A percentile compares a stretch with the other conserved stretches of the same genome.
Conservation (phyloP, 1,140 invertebrate species). For the Steinernema khuongi region DNA sequence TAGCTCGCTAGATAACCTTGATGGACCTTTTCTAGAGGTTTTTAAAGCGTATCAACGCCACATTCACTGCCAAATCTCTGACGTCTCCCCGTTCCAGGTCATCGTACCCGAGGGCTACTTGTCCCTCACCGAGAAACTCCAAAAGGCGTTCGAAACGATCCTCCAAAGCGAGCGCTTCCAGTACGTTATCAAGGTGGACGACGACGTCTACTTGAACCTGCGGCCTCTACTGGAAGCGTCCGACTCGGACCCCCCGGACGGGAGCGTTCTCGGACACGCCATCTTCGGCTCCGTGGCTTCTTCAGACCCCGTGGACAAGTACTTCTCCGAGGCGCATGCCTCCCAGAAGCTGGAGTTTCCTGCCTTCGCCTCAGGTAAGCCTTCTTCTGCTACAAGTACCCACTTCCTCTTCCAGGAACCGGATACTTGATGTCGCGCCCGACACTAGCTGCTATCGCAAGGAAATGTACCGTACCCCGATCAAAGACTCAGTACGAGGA, state of each 20-base stretch:
- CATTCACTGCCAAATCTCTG: no score
- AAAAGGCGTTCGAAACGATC: not conserved
- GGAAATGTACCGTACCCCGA: not conserved
- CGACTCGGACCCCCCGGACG: not conserved
- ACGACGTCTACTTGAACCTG: conserved; percentile 1
- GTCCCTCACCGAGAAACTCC: not conserved
- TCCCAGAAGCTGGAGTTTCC: not conserved
- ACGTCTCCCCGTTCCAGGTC: not conserved
- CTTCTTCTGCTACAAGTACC: not conserved
- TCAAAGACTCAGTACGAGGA: not conserved
- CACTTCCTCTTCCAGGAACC: not conserved
- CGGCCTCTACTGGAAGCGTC: not conserved
- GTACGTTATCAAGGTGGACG: not conserved
- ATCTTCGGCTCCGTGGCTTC: not conserved
- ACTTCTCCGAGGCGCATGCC: not conserved
- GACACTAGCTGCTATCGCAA: not conserved
- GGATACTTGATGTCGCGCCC: not conserved
- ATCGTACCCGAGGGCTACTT: not conserved
- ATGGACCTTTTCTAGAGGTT: no score
- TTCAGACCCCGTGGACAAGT: conserved; percentile 3
- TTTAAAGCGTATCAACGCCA: no score
- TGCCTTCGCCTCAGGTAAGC: not conserved
- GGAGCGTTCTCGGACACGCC: not conserved
- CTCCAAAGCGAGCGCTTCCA: not conserved
- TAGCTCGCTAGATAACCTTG: no score